Percentiles rank a stretch among this genome's conserved stretches.
Evolutionary conservation across 2,113 vertebrate species (phyloP).

Genomic region (Conger conger): DNA sequence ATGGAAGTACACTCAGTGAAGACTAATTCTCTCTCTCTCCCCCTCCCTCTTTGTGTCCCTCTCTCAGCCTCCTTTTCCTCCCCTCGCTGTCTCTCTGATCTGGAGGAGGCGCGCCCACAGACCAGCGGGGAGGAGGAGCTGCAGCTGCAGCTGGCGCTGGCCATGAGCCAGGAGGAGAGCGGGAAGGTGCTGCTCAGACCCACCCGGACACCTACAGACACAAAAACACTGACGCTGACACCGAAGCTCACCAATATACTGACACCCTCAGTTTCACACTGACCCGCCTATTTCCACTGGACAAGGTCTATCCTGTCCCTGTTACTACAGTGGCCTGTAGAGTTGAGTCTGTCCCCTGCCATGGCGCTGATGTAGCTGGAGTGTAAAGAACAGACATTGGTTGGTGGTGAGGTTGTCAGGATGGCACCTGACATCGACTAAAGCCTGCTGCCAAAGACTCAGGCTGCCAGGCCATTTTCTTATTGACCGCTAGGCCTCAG

Average conservation of each 20-base stretch:
- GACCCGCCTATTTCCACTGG: neutral
- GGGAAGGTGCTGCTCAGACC: slow-evolving; percentile 79
- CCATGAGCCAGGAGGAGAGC: slow-evolving; percentile 93
- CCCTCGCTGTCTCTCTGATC: slow-evolving; percentile 76
- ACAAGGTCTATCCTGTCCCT: too few species aligned
- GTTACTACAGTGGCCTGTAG: too few species aligned
- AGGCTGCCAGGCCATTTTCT: too few species aligned
- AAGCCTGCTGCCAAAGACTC: too few species aligned
- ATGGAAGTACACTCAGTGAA: too few species aligned
- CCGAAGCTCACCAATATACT: neutral
- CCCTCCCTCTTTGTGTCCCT: slow-evolving; percentile 33
- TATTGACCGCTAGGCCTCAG: too few species aligned
- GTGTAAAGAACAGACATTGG: too few species aligned
- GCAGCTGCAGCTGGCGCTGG: slow-evolving; percentile 91
- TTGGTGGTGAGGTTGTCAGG: too few species aligned
- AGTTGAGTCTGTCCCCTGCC: too few species aligned
- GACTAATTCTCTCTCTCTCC: neutral
- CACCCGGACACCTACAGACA: slow-evolving; percentile 10
- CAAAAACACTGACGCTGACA: neutral
- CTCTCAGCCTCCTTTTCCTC: slow-evolving; percentile 71
- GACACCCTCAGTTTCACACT: neutral
- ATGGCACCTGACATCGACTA: too few species aligned
- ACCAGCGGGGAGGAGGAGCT: slow-evolving; percentile 92
- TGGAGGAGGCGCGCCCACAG: slow-evolving; percentile 89
- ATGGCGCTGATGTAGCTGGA: too few species aligned